These are phyloP conservation scores for Polia nebulosa DNA, from an alignment of 2,888 invertebrate genomes.

Conservation along the genomic window DNA sequence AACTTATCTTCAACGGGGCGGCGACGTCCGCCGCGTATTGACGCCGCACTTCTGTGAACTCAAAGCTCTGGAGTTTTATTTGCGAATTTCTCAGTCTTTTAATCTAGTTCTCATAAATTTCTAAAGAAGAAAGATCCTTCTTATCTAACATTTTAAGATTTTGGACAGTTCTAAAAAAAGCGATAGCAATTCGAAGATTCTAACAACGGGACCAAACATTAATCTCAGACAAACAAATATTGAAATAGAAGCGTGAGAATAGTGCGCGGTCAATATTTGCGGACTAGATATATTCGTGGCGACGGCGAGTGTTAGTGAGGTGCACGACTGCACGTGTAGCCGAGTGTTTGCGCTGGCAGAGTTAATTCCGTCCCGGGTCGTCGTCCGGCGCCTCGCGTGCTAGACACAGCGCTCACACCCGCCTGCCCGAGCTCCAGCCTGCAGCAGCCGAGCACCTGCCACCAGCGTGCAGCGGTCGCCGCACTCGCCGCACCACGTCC, in stretches of 20 bases:
- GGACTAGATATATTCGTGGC: background rate
- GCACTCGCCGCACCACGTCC: no score
- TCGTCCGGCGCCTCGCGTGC: background rate
- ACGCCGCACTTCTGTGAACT: background rate
- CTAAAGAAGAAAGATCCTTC: background rate
- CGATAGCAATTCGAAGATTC: background rate
- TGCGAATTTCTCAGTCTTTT: background rate
- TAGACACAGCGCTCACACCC: no score
- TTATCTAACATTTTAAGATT: background rate
- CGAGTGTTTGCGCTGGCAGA: background rate
- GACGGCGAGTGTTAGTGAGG: background rate
- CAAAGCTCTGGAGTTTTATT: background rate
- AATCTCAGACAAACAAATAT: background rate
- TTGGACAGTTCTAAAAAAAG: background rate
- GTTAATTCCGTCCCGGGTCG: conserved; percentile 19
- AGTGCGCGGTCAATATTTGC: conserved; percentile 3
- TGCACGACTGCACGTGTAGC: no score
- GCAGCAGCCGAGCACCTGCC: no score
- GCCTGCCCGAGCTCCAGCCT: background rate
- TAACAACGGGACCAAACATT: conserved; percentile 6
- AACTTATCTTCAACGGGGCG: no score
- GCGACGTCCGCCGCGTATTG: background rate
- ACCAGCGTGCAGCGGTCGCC: no score
- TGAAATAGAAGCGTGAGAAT: conserved; percentile 16
- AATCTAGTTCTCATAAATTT: background rate